phyloP scores from a whole-genome alignment of 2,113 vertebrate genomes.

The Petrocephalus zakoni region DNA sequence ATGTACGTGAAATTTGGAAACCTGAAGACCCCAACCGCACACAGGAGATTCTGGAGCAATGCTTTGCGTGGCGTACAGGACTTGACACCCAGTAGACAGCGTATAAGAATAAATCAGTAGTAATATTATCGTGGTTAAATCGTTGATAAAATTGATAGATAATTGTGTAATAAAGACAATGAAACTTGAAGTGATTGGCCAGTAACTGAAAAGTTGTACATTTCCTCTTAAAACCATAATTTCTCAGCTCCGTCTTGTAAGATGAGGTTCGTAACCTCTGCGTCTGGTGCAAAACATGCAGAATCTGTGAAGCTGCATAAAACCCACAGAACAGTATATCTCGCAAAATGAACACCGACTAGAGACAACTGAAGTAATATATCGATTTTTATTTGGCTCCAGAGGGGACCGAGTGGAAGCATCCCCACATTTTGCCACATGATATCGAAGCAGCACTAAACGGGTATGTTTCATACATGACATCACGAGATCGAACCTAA shows the following conservation, averaged over 20 bases:
- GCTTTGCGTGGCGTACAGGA: not conserved
- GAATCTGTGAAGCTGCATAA: not conserved
- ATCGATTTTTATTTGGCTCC: slow-evolving; percentile 24
- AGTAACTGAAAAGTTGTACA: not conserved
- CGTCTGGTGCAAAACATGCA: not conserved
- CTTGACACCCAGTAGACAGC: not conserved
- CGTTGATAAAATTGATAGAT: not conserved
- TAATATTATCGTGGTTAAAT: not conserved
- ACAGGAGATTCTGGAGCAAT: not conserved
- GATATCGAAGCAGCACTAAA: slow-evolving; percentile 20
- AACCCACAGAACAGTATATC: not conserved
- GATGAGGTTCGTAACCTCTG: not conserved
- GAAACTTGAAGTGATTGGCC: not conserved
- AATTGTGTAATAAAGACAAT: not conserved
- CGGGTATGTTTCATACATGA: slow-evolving; percentile 31
- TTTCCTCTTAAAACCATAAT: not conserved
- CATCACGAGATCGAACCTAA: slow-evolving; percentile 24
- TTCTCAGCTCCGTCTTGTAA: not conserved
- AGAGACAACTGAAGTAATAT: not conserved
- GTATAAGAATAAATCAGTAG: not conserved
- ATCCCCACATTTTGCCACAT: slow-evolving; percentile 1
- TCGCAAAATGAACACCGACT: not conserved
- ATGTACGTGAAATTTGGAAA: not conserved
- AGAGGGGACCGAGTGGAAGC: not conserved
- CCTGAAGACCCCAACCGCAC: not conserved